These are phyloP conservation scores for Drosophila merina DNA, from an alignment of 2,888 invertebrate species.

Conservation along the genomic window DNA sequence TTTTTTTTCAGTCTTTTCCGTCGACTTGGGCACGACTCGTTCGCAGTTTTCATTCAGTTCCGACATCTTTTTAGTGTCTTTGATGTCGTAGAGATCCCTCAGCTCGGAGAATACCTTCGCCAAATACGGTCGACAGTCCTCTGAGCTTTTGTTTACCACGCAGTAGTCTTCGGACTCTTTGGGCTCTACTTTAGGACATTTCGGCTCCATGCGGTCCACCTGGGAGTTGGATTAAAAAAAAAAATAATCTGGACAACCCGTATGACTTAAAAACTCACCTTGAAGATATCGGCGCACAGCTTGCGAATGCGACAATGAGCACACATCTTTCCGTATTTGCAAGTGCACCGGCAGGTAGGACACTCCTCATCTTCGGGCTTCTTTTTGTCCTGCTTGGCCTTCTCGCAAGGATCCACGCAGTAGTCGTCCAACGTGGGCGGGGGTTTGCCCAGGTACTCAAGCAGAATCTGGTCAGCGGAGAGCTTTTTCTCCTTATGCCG, in stretches of 20 bases:
- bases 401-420: constrained; percentile 53
- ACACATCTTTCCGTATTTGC: constrained; percentile 73
- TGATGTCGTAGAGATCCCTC: constrained; percentile 78
- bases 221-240: constrained; percentile 3
- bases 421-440: constrained; percentile 31
- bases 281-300: constrained; percentile 73
- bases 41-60: constrained; percentile 54
- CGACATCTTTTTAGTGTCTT: constrained; percentile 49
- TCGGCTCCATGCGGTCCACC: constrained; percentile 5
- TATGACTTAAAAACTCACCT: neutral
- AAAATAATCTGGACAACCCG: neutral
- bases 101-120: constrained; percentile 81
- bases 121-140: constrained; percentile 77
- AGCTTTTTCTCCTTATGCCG: constrained; percentile 70
- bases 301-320: constrained; percentile 80
- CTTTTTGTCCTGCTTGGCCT: constrained; percentile 9
- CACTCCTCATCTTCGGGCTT: constrained; percentile 24
- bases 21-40: neutral
- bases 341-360: constrained; percentile 69
- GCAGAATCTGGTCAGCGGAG: constrained; percentile 75
- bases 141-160: constrained; percentile 44
- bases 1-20: neutral
- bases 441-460: constrained; percentile 66
- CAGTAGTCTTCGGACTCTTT: constrained; percentile 60
- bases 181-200: constrained; percentile 45